These are phyloP conservation scores for Pseudomugil tenellus DNA, from an alignment of 2,797 vertebrate species.

Conservation along the genomic window DNA sequence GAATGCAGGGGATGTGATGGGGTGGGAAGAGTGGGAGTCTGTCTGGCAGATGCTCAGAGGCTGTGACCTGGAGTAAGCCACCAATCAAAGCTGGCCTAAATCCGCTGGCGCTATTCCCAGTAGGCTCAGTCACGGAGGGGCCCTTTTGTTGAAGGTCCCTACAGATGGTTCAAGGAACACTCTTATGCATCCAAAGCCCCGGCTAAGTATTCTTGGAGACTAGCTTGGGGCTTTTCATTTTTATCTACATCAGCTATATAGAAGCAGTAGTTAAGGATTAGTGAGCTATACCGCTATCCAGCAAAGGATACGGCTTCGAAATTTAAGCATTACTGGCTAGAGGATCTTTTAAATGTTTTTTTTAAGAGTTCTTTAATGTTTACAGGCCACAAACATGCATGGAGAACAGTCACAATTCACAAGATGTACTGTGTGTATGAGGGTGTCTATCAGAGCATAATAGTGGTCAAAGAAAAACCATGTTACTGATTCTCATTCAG, in stretches of 20 bases:
- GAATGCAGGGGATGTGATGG: constrained; percentile 23
- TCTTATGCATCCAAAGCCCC: constrained; percentile 67
- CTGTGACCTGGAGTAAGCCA: constrained; percentile 81
- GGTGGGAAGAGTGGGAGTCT: constrained; percentile 52
- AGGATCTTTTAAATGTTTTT: constrained; percentile 27
- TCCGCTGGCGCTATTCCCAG: constrained; percentile 73
- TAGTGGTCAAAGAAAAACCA: background rate
- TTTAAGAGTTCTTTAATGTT: background rate
- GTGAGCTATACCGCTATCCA: constrained; percentile 17
- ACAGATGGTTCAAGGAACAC: constrained; percentile 77
- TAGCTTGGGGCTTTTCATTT: constrained; percentile 31
- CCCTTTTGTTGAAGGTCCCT: constrained; percentile 74
- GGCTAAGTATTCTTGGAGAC: constrained; percentile 67
- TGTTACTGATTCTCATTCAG: constrained; percentile 3
- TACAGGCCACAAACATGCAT: background rate
- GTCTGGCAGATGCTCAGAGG: constrained; percentile 76
- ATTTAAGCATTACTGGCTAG: constrained; percentile 13
- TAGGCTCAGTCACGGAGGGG: constrained; percentile 68
- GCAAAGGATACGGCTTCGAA: constrained; percentile 18
- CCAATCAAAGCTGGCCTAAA: constrained; percentile 81
- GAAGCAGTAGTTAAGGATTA: constrained; percentile 51
- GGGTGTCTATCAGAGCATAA: background rate
- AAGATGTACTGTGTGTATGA: constrained; percentile 5
- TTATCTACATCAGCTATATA: constrained; percentile 50
- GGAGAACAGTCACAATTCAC: constrained; percentile 1